Percentiles rank a stretch among this genome's conserved stretches.
Evolutionary conservation across 2,113 vertebrate genomes (phyloP).

Genomic region (Theristicus caerulescens): DNA sequence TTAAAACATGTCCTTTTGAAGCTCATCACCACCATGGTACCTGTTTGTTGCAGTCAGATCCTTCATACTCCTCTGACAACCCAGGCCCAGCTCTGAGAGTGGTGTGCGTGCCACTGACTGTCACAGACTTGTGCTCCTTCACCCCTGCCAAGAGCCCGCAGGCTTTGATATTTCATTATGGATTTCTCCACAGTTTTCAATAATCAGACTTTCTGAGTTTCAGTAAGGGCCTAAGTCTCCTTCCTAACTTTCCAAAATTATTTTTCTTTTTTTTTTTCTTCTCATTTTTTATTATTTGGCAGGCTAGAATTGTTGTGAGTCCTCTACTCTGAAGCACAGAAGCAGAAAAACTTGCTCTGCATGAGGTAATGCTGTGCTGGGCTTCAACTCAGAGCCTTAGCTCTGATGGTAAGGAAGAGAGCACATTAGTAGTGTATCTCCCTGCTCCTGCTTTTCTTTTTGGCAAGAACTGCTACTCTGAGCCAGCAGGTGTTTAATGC

Average conservation of each 20-base stretch:
- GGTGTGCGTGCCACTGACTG: not conserved
- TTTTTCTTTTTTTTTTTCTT: not conserved
- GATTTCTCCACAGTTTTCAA: not conserved
- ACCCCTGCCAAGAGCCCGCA: not conserved
- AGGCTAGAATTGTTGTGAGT: not conserved
- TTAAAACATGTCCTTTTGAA: not conserved
- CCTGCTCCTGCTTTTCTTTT: conserved; percentile 72
- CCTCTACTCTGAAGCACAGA: not conserved
- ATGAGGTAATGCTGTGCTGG: conserved; percentile 16
- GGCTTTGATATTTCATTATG: not conserved
- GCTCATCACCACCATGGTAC: not conserved
- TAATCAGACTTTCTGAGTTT: not conserved
- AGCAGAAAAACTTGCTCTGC: conserved; percentile 34
- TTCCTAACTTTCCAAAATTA: not conserved
- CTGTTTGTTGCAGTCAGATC: not conserved
- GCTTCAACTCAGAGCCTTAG: conserved; percentile 46
- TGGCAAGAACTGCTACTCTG: conserved; percentile 69
- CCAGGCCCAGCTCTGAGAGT: not conserved
- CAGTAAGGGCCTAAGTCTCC: not conserved
- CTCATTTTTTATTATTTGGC: not conserved
- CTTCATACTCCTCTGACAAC: not conserved
- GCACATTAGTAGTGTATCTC: conserved; percentile 60
- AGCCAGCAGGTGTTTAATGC: conserved; percentile 81
- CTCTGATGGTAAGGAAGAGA: conserved; percentile 44
- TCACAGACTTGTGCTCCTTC: not conserved